A percentile compares a stretch with the other conserved stretches of the same genome.
These are phyloP conservation scores for Blastobasis adustella DNA, from an alignment of 2,888 invertebrate genomes.

Conservation along the genomic window DNA sequence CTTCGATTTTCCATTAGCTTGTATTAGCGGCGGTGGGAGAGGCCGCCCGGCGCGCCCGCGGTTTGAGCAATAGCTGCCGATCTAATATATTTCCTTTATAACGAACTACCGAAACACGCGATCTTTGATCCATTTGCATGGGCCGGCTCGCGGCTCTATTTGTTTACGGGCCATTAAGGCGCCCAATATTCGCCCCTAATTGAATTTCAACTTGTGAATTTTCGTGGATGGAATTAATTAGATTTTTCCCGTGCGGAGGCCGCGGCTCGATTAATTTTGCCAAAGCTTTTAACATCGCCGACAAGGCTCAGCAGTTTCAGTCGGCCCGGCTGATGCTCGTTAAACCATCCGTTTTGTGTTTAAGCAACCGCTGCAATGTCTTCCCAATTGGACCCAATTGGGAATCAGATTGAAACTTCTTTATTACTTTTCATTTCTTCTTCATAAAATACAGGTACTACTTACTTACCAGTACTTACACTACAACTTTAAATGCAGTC, in stretches of 20 bases:
- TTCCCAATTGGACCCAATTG: too few species aligned
- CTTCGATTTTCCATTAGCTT: conserved; percentile 73
- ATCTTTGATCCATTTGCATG: conserved; percentile 70
- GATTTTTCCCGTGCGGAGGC: conserved; percentile 41
- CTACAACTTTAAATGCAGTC: too few species aligned
- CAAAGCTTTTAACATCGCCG: conserved; percentile 49
- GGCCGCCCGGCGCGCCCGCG: conserved; percentile 46
- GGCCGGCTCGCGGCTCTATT: conserved; percentile 46
- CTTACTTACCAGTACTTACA: too few species aligned
- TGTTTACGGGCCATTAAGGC: conserved; percentile 60
- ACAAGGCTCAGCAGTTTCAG: conserved; percentile 19
- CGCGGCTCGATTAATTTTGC: conserved; percentile 44
- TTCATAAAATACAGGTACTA: too few species aligned
- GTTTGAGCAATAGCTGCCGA: conserved; percentile 47
- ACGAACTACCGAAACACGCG: conserved; percentile 64
- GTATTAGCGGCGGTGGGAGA: conserved; percentile 66
- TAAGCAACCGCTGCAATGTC: too few species aligned
- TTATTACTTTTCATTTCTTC: too few species aligned
- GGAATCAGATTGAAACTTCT: too few species aligned
- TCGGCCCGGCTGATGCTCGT: too few species aligned
- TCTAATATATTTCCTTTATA: conserved; percentile 68
- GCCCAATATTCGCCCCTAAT: conserved; percentile 58
- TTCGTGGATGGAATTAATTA: conserved; percentile 59
- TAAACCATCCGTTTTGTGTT: too few species aligned
- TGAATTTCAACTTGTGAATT: conserved; percentile 62